Evolutionary conservation across 1,140 invertebrate genomes (phyloP).

Genomic region (Meloidogyne exigua): DNA sequence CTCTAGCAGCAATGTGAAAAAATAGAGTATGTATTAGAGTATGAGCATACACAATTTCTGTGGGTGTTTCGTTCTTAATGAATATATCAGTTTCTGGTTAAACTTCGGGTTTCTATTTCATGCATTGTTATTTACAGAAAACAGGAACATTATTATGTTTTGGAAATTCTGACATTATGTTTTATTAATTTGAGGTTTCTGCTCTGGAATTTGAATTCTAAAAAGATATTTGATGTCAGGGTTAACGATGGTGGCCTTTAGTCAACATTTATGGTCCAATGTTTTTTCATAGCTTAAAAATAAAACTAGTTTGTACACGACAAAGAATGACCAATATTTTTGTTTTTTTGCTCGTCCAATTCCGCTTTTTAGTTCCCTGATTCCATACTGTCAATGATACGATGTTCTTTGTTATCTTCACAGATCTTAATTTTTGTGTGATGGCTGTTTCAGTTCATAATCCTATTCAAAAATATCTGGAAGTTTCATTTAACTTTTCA

Average conservation of each 20-base stretch:
- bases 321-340: not conserved
- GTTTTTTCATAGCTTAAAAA: too few species aligned
- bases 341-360: not conserved
- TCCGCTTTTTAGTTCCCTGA: not conserved
- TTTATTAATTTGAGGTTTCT: too few species aligned
- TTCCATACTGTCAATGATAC: not conserved
- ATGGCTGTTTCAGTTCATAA: not conserved
- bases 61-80: too few species aligned
- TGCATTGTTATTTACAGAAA: not conserved
- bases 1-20: slow-evolving; percentile 6
- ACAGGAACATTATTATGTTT: not conserved
- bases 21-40: not conserved
- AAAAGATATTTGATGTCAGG: too few species aligned
- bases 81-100: not conserved
- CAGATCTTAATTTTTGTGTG: not conserved
- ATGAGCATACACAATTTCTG: too few species aligned
- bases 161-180: too few species aligned
- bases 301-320: too few species aligned
- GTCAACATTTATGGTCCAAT: too few species aligned
- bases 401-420: not conserved
- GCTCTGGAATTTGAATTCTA: too few species aligned
- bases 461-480: not conserved
- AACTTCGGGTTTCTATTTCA: not conserved
- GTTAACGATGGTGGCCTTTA: too few species aligned
- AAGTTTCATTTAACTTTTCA: too few species aligned